These are phyloP conservation scores for Hippocampus comes DNA, from an alignment of 2,113 vertebrate species.

Conservation along the genomic window DNA sequence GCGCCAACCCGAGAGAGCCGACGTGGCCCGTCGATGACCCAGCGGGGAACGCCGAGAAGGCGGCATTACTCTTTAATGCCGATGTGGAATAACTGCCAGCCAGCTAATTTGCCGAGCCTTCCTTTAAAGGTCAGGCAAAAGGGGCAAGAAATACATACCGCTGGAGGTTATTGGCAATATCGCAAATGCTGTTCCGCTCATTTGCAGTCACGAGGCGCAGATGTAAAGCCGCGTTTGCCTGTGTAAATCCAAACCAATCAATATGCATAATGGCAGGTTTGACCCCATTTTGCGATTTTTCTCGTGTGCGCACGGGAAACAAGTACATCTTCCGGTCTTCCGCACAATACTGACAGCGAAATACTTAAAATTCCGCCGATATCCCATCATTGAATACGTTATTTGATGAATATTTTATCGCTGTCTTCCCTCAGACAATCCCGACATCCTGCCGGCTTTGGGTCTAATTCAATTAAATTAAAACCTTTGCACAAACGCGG, in stretches of 20 bases:
- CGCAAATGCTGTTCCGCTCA: conserved; percentile 16
- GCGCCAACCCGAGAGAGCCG: conserved; percentile 35
- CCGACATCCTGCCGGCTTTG: background rate
- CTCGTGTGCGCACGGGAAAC: no score
- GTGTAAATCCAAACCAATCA: conserved; percentile 33
- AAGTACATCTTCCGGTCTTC: background rate
- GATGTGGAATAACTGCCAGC: conserved; percentile 50
- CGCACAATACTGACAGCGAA: background rate
- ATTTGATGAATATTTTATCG: background rate
- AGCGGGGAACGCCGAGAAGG: conserved; percentile 26
- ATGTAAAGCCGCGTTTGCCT: conserved; percentile 15
- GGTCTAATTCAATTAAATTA: conserved; percentile 11
- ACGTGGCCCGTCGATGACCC: conserved; percentile 35
- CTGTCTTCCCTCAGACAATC: background rate
- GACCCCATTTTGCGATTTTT: background rate
- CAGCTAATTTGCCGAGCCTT: conserved; percentile 52
- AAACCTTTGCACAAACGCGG: conserved; percentile 4
- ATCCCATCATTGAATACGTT: background rate
- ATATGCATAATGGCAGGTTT: background rate
- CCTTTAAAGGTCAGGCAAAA: conserved; percentile 54
- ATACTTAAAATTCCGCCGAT: background rate
- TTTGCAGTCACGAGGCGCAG: conserved; percentile 3
- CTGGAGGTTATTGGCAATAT: conserved; percentile 37
- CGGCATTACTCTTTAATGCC: conserved; percentile 56
- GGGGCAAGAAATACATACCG: conserved; percentile 33